These are phyloP conservation scores for Nylanderia fulva DNA, from an alignment of 1,140 invertebrate species.

Conservation along the genomic window DNA sequence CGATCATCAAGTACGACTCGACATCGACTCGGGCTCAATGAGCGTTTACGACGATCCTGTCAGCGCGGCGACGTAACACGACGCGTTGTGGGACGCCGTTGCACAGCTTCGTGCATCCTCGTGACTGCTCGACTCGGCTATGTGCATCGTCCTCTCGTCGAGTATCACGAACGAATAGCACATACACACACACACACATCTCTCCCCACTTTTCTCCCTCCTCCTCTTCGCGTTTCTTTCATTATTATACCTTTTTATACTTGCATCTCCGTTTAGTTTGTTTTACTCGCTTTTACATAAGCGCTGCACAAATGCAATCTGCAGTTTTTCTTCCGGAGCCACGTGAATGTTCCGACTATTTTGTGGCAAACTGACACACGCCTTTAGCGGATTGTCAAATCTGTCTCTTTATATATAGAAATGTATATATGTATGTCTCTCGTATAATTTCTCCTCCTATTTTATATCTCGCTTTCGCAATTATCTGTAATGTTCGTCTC, in stretches of 20 bases:
- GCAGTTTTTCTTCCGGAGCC: conserved; percentile 26
- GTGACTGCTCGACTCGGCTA: conserved; percentile 62
- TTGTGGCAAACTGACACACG: conserved; percentile 29
- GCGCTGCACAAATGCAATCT: conserved; percentile 29
- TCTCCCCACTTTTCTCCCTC: neutral
- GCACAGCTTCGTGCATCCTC: conserved; percentile 59
- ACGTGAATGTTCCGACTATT: conserved; percentile 37
- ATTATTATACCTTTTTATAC: conserved; percentile 49
- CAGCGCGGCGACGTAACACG: conserved; percentile 67
- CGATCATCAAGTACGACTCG: neutral
- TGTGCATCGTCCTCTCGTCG: conserved; percentile 52
- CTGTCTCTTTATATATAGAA: neutral
- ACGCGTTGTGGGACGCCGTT: conserved; percentile 63
- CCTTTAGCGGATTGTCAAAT: conserved; percentile 23
- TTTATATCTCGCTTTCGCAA: neutral
- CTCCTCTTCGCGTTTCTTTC: conserved; percentile 16
- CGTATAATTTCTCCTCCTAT: neutral
- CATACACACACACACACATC: neutral
- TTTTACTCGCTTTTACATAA: conserved; percentile 55
- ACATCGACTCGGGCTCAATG: conserved; percentile 30
- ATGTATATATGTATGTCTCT: neutral
- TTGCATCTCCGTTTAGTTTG: conserved; percentile 51
- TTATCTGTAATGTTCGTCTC: neutral
- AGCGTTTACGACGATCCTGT: conserved; percentile 46
- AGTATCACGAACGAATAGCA: conserved; percentile 40